Evolutionary conservation across 2,888 invertebrate genomes (phyloP), one percentile per base, ranked within the genome.

Genomic region (Tachystola acroxantha): DNA sequence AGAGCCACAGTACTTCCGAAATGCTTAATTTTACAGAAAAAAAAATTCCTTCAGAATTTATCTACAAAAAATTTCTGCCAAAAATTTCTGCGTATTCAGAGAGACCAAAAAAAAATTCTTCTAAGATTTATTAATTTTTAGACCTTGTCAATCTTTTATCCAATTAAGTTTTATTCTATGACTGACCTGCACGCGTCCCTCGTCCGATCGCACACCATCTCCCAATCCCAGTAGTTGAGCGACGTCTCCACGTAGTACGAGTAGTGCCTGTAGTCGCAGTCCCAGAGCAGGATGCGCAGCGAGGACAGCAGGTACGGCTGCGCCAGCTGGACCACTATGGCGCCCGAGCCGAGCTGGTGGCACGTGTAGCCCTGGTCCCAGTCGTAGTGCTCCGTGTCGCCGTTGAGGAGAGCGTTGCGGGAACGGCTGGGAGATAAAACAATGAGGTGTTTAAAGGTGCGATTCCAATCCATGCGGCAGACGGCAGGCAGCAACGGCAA

Each of bases 291-390:
- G 66, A 99, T 84, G 78, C 97, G 91, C 89, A 99, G 91, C 16
- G 96, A 96, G 38, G 93, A 91, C 44, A 99, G 91, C 65, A 97
- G 89, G 76, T 97, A 98, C 2, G 99, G 99, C 88, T 99, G 99
- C 38, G 92, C 96, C 49, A 99, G 90, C 81, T 99, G 97, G 43
- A 99, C 94, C 55, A 97, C 91, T 65, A 99, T 98, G 53, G 96
- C 93, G 40, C 99, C 98, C 50, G 96, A 94, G 53, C 97, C 96
- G 43, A 97, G 88, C 82, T 98, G 98, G 88, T 98, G 98, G 76
- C 98, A 98, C 3, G 98, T 98, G 80, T 98, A 99, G 45, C 98
- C 98, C 36, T 95, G 95, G 81, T 99, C 99, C 98, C 98, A 99
- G 88, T 99, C 98, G 79, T 99, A 99, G 81, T 95, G 94, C 60